Conservation (phyloP, 2,888 invertebrate genomes). For the Volucella inanis region DNA sequence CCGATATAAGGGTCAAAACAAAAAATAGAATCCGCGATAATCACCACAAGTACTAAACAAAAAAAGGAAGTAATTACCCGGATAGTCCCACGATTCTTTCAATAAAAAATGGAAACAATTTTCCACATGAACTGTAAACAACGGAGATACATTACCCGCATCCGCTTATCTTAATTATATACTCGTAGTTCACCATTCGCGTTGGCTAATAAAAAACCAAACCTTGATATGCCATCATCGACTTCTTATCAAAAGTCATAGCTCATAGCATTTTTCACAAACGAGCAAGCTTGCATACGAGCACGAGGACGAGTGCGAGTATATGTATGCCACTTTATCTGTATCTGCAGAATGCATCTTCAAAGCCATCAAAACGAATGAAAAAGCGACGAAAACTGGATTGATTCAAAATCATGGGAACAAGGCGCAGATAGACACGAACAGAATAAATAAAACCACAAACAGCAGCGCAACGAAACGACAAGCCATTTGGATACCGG, state of each 20-base stretch:
- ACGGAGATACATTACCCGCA: slow-evolving; percentile 47
- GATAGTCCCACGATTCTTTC: no score
- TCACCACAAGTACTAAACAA: no score
- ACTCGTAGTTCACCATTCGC: slow-evolving; percentile 1
- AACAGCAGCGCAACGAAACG: slow-evolving; percentile 44
- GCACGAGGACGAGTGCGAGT: no score
- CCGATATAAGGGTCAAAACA: no score
- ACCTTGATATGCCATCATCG: slow-evolving; percentile 63
- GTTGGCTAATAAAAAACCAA: slow-evolving; percentile 1
- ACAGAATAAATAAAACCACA: slow-evolving; percentile 19
- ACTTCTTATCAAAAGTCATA: slow-evolving; percentile 64
- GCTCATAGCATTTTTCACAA: slow-evolving; percentile 49
- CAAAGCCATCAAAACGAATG: background rate
- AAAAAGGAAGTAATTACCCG: no score
- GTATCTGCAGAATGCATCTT: background rate
- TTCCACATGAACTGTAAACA: background rate
- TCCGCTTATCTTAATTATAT: slow-evolving; percentile 60
- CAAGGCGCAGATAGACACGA: slow-evolving; percentile 14
- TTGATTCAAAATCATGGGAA: slow-evolving; percentile 41
- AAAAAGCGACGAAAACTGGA: slow-evolving; percentile 11
- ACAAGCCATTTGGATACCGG: slow-evolving; percentile 17
- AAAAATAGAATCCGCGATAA: no score
- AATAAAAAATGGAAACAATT: no score
- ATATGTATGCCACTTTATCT: no score
- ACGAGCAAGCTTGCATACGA: background rate